phyloP scores from a whole-genome alignment of 2,797 vertebrate species.

The Intellagama lesueurii region DNA sequence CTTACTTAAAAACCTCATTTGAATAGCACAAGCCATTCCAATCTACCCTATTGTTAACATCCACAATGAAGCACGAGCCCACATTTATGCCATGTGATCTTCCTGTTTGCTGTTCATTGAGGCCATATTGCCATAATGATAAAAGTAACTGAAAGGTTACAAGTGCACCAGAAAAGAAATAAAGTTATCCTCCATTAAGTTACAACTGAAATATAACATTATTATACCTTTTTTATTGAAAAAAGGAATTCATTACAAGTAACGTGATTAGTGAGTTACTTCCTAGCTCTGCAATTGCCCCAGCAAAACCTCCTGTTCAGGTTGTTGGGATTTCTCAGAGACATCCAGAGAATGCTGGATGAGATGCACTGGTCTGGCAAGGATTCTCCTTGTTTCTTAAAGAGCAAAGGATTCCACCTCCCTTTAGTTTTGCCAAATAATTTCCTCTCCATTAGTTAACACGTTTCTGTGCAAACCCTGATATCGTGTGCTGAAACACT shows the following conservation, averaged over 20 bases:
- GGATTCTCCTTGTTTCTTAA: neutral
- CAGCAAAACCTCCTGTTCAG: neutral
- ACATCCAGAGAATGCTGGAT: neutral
- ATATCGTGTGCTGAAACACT: slow-evolving; percentile 48
- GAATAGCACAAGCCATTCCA: neutral
- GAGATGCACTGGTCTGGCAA: neutral
- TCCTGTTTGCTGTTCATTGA: neutral
- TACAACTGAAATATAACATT: neutral
- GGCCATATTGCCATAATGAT: neutral
- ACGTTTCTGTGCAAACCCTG: slow-evolving; percentile 40
- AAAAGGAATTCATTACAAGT: neutral
- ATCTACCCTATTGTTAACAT: no score
- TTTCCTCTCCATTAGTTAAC: slow-evolving; percentile 29
- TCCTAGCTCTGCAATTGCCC: neutral
- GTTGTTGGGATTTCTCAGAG: neutral
- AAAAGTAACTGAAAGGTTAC: neutral
- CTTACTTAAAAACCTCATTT: neutral
- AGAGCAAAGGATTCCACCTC: neutral
- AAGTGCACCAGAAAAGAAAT: neutral
- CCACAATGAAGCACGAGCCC: neutral
- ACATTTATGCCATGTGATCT: neutral
- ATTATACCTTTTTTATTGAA: neutral
- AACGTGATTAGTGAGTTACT: neutral
- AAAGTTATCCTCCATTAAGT: neutral
- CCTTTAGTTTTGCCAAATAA: neutral